phyloP scores from a whole-genome alignment of 2,113 vertebrate species.

The Carassius gibelio region DNA sequence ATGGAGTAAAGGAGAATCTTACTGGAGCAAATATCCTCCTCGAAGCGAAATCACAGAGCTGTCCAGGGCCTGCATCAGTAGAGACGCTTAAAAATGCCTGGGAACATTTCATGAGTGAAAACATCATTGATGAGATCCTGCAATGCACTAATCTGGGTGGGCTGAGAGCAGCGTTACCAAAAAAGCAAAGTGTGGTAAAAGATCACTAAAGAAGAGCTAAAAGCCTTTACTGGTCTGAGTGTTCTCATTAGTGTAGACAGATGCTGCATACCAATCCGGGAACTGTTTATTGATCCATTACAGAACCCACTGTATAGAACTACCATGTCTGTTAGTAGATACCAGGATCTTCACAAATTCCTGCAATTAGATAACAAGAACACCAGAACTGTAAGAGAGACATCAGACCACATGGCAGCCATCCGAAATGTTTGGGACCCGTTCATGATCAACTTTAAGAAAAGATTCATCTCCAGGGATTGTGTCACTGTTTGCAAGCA shows the following conservation, averaged over 20 bases:
- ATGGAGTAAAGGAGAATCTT: conserved; percentile 6
- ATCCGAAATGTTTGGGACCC: conserved; percentile 37
- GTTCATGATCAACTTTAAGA: conserved; percentile 37
- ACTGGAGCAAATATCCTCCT: conserved; percentile 3
- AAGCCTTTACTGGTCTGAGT: conserved; percentile 9
- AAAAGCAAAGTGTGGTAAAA: neutral
- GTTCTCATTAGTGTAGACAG: neutral
- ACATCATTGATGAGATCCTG: conserved; percentile 42
- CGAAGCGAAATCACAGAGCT: neutral
- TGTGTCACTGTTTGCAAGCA: conserved; percentile 50
- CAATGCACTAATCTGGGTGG: conserved; percentile 22
- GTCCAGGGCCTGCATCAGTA: neutral
- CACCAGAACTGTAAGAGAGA: conserved; percentile 6
- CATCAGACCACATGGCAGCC: conserved; percentile 32
- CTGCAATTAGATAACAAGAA: conserved; percentile 36
- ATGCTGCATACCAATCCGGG: neutral
- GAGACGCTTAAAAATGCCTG: conserved; percentile 27
- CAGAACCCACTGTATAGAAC: conserved; percentile 38
- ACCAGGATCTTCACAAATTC: conserved; percentile 21
- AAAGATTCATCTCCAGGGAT: conserved; percentile 36
- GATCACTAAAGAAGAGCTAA: conserved; percentile 13
- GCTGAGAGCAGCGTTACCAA: neutral
- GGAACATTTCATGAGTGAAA: conserved; percentile 42
- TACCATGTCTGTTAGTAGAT: conserved; percentile 32
- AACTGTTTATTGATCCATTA: conserved; percentile 21